Conservation (phyloP, 2,888 invertebrate species). For the Noctua comes region DNA sequence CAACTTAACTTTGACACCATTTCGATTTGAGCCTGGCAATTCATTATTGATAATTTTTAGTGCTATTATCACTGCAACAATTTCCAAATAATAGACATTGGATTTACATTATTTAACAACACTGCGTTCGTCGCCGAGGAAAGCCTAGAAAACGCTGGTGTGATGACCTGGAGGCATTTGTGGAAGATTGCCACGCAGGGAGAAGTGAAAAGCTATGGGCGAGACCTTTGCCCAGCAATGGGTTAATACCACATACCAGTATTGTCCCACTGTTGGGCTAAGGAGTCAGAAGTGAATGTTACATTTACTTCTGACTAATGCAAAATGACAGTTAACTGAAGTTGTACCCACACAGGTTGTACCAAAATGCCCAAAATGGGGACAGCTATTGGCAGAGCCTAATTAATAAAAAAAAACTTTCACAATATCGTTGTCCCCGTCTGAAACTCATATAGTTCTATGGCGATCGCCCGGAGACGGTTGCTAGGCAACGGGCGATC, state of each 20-base stretch:
- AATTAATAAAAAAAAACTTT: not conserved
- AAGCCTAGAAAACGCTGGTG: not conserved
- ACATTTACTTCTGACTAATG: too few species aligned
- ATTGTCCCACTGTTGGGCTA: too few species aligned
- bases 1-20: not conserved
- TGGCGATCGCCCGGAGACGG: conserved; percentile 72
- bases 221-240: not conserved
- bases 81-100: not conserved
- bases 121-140: not conserved
- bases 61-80: not conserved
- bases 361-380: not conserved
- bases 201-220: not conserved
- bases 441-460: conserved; percentile 60
- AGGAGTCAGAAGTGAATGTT: too few species aligned
- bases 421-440: not conserved
- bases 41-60: not conserved
- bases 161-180: not conserved
- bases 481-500: conserved; percentile 81
- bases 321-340: too few species aligned
- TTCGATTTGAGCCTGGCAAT: not conserved
- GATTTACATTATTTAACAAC: not conserved
- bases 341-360: not conserved
- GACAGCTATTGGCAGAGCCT: not conserved
- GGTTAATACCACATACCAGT: not conserved
- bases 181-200: not conserved